A percentile compares a stretch with the other conserved stretches of the same genome.
Conservation (phyloP, 2,113 vertebrate species). For the Zootoca vivipara region DNA sequence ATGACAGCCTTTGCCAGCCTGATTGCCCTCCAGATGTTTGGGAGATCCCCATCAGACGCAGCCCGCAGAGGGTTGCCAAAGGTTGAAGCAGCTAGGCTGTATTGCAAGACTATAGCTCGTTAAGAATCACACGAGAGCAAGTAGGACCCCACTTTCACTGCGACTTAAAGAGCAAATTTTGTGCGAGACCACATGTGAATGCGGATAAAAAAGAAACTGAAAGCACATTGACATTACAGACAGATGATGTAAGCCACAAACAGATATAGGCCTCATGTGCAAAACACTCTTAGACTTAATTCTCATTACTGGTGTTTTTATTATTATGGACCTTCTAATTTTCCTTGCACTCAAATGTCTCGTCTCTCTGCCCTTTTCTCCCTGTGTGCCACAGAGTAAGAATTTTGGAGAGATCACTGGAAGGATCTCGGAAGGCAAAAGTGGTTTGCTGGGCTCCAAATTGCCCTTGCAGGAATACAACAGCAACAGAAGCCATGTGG, state of each 20-base stretch:
- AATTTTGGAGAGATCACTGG: conserved; percentile 24
- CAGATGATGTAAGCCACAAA: not conserved
- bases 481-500: conserved; percentile 73
- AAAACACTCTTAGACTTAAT: not conserved
- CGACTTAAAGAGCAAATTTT: not conserved
- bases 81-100: not conserved
- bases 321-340: not conserved
- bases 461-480: conserved; percentile 79
- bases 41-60: no score
- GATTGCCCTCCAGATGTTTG: no score
- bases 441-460: conserved; percentile 77
- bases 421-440: conserved; percentile 41
- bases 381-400: conserved; percentile 65
- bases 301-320: not conserved
- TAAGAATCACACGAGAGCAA: not conserved
- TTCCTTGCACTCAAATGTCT: not conserved
- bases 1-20: no score
- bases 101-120: not conserved
- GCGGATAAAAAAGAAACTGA: not conserved
- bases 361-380: conserved; percentile 14
- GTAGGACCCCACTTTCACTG: no score
- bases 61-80: not conserved
- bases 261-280: not conserved
- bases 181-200: no score
- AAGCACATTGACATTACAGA: not conserved